Conservation (phyloP, 2,113 vertebrate genomes). For the Limnothrissa miodon region DNA sequence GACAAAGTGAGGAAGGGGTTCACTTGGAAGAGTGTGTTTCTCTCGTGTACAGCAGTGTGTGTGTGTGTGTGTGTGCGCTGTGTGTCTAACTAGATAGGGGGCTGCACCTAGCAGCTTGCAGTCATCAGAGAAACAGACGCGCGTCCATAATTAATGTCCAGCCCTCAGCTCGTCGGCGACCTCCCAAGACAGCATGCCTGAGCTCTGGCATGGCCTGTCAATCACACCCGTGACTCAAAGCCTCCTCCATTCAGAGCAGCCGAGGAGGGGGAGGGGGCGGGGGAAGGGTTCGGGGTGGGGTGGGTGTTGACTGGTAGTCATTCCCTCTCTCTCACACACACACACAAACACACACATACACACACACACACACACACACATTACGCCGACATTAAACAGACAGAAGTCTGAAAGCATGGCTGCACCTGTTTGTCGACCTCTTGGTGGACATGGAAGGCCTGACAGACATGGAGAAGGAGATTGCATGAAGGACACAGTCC, state of each 20-base stretch:
- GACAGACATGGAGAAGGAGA: background rate
- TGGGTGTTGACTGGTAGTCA: conserved; percentile 3
- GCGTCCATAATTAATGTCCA: conserved; percentile 88
- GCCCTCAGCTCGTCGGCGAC: conserved; percentile 69
- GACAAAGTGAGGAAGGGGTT: conserved; percentile 79
- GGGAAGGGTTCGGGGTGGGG: background rate
- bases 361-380: conserved; percentile 20
- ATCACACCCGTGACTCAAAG: conserved; percentile 57
- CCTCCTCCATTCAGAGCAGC: background rate
- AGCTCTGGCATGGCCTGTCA: conserved; percentile 77
- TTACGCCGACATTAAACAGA: background rate
- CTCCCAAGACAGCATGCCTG: conserved; percentile 44
- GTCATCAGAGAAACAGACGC: conserved; percentile 80
- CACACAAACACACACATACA: conserved; percentile 16
- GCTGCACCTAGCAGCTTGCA: conserved; percentile 72
- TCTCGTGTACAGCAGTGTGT: conserved; percentile 55
- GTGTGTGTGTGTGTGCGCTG: conserved; percentile 30
- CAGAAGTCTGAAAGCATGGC: background rate
- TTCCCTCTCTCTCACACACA: conserved; percentile 20
- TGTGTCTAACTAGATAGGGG: conserved; percentile 60
- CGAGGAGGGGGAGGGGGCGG: background rate
- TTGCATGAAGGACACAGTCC: background rate
- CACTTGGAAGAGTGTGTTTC: conserved; percentile 72
- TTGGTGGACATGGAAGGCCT: background rate
- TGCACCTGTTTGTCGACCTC: conserved; percentile 8